Base-by-base conservation (phyloP, 2,113 vertebrate species). In the Pelodiscus sinensis region DNA sequence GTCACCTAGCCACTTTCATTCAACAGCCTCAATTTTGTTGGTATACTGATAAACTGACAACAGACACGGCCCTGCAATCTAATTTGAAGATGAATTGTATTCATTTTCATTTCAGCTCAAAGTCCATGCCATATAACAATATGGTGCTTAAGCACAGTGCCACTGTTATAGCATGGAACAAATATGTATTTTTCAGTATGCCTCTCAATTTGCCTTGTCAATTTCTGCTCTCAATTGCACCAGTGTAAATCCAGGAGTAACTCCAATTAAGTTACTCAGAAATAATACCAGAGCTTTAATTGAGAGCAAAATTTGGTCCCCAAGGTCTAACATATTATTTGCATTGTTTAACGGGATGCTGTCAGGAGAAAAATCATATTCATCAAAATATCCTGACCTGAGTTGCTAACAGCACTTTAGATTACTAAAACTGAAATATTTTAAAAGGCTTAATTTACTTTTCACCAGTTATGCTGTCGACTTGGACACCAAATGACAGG, bases 1-100 rank as follows among this genome's bases (percentile, higher is more conserved):
- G 87, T 84, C 92, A 35, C 82, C 0, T 27, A 85, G 31, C 86
- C 80, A 90, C 55, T 81, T 90, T 25, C 71, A 94, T 89, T 91
- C 94, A 87, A 89, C 85, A 81, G 35, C 82, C 65, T 88, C 80
- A 92, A 2, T 93, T 85, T 38, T 95, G 54, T 94, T 44, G 89
- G 86, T 94, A 84, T 84, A 82, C 91, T 89, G 91, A 88, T 90
- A 95, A 35, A 71, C 58, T 90, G 93, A 82, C 68, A 71, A 90
- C 87, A 90, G 82, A 87, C 91, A 89, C 86, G 55, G 78, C 86
- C 82, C 44, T 89, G 84, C 83, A 82, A 71, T 92, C 90, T 89
- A 71, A 92, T 88, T 83, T 77, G 92, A 82, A 94, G 95, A 96
- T 82, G 51, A 97, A 94, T 68, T 82, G 90, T 78, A 44, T 89